Conservation (phyloP, 2,888 invertebrate species). For the Pseudococcus jackbeardsleyi region DNA sequence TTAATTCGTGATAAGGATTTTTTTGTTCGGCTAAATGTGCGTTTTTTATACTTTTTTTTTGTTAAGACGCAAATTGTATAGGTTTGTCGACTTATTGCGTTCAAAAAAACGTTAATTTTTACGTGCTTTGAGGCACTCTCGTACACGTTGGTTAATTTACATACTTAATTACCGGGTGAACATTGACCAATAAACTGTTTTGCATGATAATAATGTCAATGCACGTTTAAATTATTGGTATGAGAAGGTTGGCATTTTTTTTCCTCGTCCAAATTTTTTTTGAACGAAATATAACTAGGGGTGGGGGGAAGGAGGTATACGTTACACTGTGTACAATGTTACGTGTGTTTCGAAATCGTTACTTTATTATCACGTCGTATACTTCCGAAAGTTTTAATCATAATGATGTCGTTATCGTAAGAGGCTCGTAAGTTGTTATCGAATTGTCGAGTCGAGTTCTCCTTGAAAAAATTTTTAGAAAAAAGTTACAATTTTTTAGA, state of each 20-base stretch:
- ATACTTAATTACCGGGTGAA: constrained; percentile 53
- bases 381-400: not conserved
- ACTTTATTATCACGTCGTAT: not conserved
- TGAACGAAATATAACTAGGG: not conserved
- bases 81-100: constrained; percentile 51
- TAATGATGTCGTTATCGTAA: constrained; percentile 7
- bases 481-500: not conserved
- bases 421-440: constrained; percentile 16
- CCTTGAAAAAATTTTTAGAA: not conserved
- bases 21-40: not conserved
- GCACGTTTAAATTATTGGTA: constrained; percentile 35
- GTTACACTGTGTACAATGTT: not conserved
- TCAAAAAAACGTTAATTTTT: constrained; percentile 36
- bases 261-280: not conserved
- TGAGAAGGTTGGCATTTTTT: constrained; percentile 29
- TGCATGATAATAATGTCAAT: constrained; percentile 46
- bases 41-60: not conserved
- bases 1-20: constrained; percentile 4
- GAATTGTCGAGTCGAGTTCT: not conserved
- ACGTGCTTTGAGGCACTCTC: constrained; percentile 11
- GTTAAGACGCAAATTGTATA: constrained; percentile 40
- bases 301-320: not conserved
- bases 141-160: constrained; percentile 56
- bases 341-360: not conserved
- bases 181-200: constrained; percentile 56